Conservation (phyloP, 1,140 invertebrate genomes). For the Mycetomoellerius zeteki region DNA sequence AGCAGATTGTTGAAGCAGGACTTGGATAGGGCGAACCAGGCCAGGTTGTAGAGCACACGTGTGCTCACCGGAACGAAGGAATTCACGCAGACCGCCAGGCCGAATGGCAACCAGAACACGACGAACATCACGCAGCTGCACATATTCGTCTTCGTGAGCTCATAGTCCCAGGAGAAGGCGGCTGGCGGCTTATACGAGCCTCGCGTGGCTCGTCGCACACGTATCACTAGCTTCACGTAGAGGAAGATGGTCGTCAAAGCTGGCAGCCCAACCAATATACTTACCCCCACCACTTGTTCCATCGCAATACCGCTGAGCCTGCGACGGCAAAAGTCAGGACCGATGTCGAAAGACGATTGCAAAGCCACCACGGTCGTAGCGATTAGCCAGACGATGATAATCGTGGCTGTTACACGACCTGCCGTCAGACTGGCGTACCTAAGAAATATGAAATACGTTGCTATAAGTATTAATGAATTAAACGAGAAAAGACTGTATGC, state of each 20-base stretch:
- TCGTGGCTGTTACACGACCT: constrained; percentile 86
- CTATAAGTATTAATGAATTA: not conserved
- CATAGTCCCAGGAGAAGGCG: constrained; percentile 89
- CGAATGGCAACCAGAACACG: constrained; percentile 91
- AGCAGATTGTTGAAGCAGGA: constrained; percentile 90
- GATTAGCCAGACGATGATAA: constrained; percentile 87
- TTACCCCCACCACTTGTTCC: constrained; percentile 87
- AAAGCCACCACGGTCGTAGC: constrained; percentile 86
- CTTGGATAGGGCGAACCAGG: constrained; percentile 91
- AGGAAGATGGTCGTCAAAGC: constrained; percentile 86
- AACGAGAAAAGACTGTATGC: not conserved
- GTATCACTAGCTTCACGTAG: constrained; percentile 86
- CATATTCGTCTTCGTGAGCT: constrained; percentile 89
- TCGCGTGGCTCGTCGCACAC: constrained; percentile 85
- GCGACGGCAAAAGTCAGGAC: constrained; percentile 90
- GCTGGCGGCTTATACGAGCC: constrained; percentile 89
- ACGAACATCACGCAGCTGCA: constrained; percentile 89
- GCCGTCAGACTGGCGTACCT: constrained; percentile 86
- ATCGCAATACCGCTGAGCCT: constrained; percentile 79
- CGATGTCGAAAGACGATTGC: constrained; percentile 87
- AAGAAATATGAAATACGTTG: constrained; percentile 7
- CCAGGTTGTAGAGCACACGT: constrained; percentile 89
- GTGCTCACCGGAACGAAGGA: constrained; percentile 86
- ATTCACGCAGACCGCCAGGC: constrained; percentile 87
- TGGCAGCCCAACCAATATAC: constrained; percentile 88